Evolutionary conservation across 2,797 vertebrate genomes (phyloP).

Genomic region (Caiman crocodilus): DNA sequence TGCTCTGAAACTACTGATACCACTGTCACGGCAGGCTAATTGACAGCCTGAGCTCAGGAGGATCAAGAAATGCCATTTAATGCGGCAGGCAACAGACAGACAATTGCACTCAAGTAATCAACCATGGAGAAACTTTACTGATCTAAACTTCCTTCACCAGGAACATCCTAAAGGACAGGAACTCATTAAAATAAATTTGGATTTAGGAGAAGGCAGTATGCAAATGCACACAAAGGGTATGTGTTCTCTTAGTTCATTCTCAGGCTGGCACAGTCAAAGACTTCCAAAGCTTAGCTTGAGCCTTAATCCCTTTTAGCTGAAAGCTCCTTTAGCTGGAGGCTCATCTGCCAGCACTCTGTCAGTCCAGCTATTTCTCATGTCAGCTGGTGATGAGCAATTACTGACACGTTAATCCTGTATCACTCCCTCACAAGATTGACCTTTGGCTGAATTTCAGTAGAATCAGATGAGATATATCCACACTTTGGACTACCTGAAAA

Average conservation of each 20-base stretch:
- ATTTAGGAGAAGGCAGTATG: not conserved
- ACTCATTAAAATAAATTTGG: slow-evolving; percentile 12
- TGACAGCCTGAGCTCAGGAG: not conserved
- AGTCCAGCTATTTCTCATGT: slow-evolving; percentile 62
- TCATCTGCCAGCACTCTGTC: slow-evolving; percentile 49
- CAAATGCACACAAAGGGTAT: slow-evolving; percentile 21
- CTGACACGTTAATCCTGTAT: slow-evolving; percentile 66
- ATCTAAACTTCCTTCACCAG: not conserved
- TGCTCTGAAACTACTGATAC: not conserved
- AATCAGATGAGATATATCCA: slow-evolving; percentile 14
- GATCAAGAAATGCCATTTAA: not conserved
- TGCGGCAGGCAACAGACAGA: not conserved
- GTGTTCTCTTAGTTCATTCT: slow-evolving; percentile 23
- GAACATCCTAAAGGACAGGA: not conserved
- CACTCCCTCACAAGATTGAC: slow-evolving; percentile 38
- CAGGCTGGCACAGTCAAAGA: slow-evolving; percentile 5
- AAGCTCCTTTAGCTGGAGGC: slow-evolving; percentile 62
- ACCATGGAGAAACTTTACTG: not conserved
- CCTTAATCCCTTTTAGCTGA: slow-evolving; percentile 61
- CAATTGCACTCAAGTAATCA: not conserved
- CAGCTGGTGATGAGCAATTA: slow-evolving; percentile 68
- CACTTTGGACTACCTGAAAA: not conserved
- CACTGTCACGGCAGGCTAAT: not conserved
- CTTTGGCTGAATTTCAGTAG: slow-evolving; percentile 53
- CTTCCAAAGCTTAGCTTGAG: slow-evolving; percentile 38